A percentile compares a stretch with the other conserved stretches of the same genome.
Evolutionary conservation across 2,888 invertebrate genomes (phyloP).

Genomic region (Macroteleia sp.): DNA sequence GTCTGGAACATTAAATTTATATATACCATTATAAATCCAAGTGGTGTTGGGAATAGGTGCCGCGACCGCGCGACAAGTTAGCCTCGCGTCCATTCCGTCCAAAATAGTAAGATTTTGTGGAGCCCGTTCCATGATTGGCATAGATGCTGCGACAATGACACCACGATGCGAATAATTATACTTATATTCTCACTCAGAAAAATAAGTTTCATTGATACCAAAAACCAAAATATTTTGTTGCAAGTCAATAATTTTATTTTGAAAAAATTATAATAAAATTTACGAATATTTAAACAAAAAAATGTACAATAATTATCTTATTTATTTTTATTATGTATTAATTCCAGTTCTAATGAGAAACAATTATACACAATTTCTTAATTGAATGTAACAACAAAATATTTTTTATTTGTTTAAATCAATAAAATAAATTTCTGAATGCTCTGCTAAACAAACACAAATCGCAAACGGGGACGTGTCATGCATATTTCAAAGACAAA

Average conservation of each 20-base stretch:
- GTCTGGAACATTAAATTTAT: constrained; percentile 27
- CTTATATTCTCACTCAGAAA: constrained; percentile 1
- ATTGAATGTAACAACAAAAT: too few relatives aligned
- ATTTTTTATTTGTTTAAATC: too few relatives aligned
- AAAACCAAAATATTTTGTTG: too few relatives aligned
- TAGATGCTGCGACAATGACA: constrained; percentile 89
- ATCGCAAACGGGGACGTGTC: constrained; percentile 36
- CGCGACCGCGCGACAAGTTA: constrained; percentile 94
- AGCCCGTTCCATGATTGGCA: constrained; percentile 92
- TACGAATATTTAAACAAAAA: too few relatives aligned
- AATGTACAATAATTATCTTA: too few relatives aligned
- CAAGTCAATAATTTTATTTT: too few relatives aligned
- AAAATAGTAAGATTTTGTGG: constrained; percentile 95
- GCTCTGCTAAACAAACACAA: background rate
- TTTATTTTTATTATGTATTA: too few relatives aligned
- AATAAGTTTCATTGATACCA: too few relatives aligned
- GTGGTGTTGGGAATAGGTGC: constrained; percentile 95
- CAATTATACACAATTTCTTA: too few relatives aligned
- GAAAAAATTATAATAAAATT: too few relatives aligned
- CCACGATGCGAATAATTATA: constrained; percentile 6
- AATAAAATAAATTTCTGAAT: constrained; percentile 32
- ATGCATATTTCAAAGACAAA: constrained; percentile 46
- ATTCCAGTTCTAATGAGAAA: too few relatives aligned
- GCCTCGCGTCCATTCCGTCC: constrained; percentile 96
- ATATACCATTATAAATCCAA: constrained; percentile 95